Conservation (phyloP, 2,113 vertebrate species). For the Forbesichthys papilliferus region DNA sequence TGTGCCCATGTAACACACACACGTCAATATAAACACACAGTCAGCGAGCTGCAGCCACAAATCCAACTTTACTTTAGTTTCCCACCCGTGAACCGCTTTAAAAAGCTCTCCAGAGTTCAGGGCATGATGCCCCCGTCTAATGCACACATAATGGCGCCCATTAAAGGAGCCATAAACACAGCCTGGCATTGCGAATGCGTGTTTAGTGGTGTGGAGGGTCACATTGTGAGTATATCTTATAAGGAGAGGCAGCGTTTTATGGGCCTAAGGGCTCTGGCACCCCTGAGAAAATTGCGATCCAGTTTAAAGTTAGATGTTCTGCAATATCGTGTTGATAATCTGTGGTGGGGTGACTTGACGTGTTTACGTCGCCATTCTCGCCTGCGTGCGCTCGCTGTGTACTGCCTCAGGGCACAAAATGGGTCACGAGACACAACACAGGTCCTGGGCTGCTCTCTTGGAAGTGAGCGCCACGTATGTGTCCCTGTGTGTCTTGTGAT, state of each 20-base stretch:
- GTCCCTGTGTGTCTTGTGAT: not conserved
- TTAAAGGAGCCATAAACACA: constrained; percentile 47
- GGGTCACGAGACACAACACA: too few relatives aligned
- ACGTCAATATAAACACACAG: constrained; percentile 10
- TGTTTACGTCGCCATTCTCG: too few relatives aligned
- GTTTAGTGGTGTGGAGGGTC: constrained; percentile 34
- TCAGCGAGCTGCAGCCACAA: constrained; percentile 15
- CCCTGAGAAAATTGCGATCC: constrained; percentile 4
- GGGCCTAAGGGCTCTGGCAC: not conserved
- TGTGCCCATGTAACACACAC: not conserved
- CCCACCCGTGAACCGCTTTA: constrained; percentile 16
- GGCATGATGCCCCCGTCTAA: constrained; percentile 33
- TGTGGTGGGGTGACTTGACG: too few relatives aligned
- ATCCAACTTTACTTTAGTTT: constrained; percentile 20
- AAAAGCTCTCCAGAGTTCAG: constrained; percentile 40
- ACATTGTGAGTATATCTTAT: constrained; percentile 38
- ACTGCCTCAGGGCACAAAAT: not conserved
- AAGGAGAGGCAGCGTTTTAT: constrained; percentile 22
- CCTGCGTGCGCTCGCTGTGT: not conserved
- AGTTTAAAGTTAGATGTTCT: not conserved
- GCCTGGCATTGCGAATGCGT: constrained; percentile 13
- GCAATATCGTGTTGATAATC: not conserved
- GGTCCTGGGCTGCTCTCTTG: not conserved
- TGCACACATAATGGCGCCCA: constrained; percentile 33
- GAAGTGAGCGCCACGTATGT: not conserved